Base-by-base conservation (phyloP, 1,140 invertebrate species). In the Liolophura sinensis region DNA sequence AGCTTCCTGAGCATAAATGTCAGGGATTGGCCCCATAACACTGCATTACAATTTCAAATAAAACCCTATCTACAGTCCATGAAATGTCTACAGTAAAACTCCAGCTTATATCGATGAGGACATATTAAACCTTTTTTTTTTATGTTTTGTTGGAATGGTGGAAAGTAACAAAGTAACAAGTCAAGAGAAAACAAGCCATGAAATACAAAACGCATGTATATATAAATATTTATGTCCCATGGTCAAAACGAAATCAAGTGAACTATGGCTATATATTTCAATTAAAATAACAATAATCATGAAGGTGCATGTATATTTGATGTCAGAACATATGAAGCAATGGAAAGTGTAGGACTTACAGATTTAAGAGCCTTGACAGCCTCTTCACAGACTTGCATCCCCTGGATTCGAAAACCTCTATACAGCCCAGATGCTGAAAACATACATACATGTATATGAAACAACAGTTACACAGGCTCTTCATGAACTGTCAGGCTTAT, bases 341-440 rank as follows among this genome's bases (percentile, higher is more conserved):
- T 12, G 7, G 24, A 58, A 4, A 24, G 7, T 31, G 20, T 7
- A 58, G 11, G 47, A 78, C 82, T 78, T 76, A 85, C 82, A 48
- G 76, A 68, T 77, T 85, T 81, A 1, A 87, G 75, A 31, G 79
- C 92, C 89, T 97, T 98, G 49, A 99, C 88, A 24, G 97, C 97
- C 85, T 98, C 96, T 85, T 99, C 98, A 87, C 98, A 99, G 49
- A 99, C 95, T 86, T 97, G 94, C 96, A 99, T 99, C 98, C 97
- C 78, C 97, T 89, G 0, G 96, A 99, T 85, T 99, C 97, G 85
- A 96, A 99, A 3, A 99, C 98, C 87, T 99, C 97, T 0, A 98
- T 94, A 86, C 95, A 97, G 70, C 98, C 98, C 76, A 99, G 86
- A 88, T 99, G 99, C 91, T 93, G 72, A 49, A 75, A 71, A 40